These are phyloP conservation scores for Stratiomys singularior DNA, from an alignment of 2,888 invertebrate genomes.

Conservation along the genomic window DNA sequence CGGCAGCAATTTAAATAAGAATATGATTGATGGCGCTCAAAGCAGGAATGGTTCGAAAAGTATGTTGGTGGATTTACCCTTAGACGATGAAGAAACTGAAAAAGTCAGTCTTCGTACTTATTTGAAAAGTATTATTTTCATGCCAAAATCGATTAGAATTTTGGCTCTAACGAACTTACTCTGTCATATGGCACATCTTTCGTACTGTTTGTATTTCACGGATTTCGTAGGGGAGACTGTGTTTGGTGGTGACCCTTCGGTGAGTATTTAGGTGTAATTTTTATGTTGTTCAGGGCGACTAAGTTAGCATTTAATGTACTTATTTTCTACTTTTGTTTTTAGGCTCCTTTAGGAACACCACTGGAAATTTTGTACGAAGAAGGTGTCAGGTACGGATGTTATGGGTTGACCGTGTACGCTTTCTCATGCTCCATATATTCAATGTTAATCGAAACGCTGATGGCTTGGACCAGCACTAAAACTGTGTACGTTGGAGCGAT, in stretches of 20 bases:
- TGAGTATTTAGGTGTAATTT: conserved; percentile 53
- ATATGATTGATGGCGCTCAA: conserved; percentile 13
- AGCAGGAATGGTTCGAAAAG: conserved; percentile 4
- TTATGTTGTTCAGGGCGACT: no score
- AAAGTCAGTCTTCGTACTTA: conserved; percentile 60
- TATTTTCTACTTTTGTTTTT: no score
- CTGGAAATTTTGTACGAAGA: conserved; percentile 59
- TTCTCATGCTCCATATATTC: conserved; percentile 66
- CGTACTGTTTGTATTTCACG: conserved; percentile 74
- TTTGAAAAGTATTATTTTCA: conserved; percentile 69
- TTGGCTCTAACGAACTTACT: conserved; percentile 72
- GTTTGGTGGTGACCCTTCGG: conserved; percentile 68
- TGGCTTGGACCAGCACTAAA: conserved; percentile 56
- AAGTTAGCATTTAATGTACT: no score
- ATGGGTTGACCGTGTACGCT: conserved; percentile 65
- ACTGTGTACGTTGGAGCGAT: conserved; percentile 63
- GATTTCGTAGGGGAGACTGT: conserved; percentile 75
- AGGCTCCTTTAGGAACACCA: conserved; percentile 58
- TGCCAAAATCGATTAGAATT: conserved; percentile 70
- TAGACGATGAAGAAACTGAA: conserved; percentile 52
- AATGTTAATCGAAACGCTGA: conserved; percentile 62
- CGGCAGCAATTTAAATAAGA: conserved; percentile 15
- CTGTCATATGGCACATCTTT: conserved; percentile 76
- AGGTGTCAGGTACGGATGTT: conserved; percentile 65
- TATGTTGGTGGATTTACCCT: conserved; percentile 1